Evolutionary conservation across 37 sponge, comb jelly and placozoan species (phyloP), one percentile per base, ranked within the genome.

Genomic region (Cladorhizidae sp.): DNA sequence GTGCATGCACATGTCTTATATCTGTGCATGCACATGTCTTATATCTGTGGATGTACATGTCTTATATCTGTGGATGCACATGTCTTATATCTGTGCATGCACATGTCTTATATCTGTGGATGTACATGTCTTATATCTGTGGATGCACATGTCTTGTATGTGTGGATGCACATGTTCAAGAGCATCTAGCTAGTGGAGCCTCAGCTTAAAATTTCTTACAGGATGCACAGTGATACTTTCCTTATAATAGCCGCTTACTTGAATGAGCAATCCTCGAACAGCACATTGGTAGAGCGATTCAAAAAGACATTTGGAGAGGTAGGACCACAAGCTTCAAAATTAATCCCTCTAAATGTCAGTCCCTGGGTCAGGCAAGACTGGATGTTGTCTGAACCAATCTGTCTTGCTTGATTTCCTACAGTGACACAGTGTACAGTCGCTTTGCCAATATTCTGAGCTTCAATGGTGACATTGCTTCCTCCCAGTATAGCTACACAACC

Each of bases 321-420:
- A 21, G 79, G 72, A 0, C 93, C 93, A 72, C 93, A 92, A 18
- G 28, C 25, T 72, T 85, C 85, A 67, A 92, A 92, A 15, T 31
- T 42, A 1, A 92, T 31, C 22, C 93, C 93, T 3, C 64, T 18
- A 61, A 92, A 88, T 3, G 55, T 40, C n/a, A 87, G 33, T 0
- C 80, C 82, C 12, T 35, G 20, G 11, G 80, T 58, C 11, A 37
- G 20, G 22, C 73, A 55, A 18, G 74, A 55, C 26, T 51, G 73
- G 35, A 92, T 18, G 59, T 87, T 83, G 51, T 81, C 85, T 52
- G 50, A 12, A 3, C 26, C 50, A 7, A 65, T 78, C 9, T 38
- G 42, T 3, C 32, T 32, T 11, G 49, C 41, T 22, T 6, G 6
- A 40, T 85, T 67, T 1, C 81, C 68, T 26, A 88, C 76, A 0